phyloP scores from a whole-genome alignment of 1,140 invertebrate genomes.

The Caenorhabditis inopinata region DNA sequence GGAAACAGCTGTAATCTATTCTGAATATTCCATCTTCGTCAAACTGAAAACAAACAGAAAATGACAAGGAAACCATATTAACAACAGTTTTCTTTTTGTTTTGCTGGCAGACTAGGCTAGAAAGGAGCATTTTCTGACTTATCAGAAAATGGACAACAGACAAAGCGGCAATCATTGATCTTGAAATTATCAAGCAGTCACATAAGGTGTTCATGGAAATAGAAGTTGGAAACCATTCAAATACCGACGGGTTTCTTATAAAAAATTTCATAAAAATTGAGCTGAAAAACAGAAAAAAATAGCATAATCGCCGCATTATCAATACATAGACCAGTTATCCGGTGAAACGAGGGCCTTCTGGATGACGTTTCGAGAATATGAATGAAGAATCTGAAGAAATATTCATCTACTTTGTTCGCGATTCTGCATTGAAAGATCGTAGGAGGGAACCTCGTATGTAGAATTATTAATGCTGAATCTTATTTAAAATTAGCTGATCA shows the following conservation, averaged over 20 bases:
- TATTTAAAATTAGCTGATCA: too few species aligned
- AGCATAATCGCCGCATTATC: too few species aligned
- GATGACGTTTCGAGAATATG: too few species aligned
- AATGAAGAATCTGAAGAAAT: too few species aligned
- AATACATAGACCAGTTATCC: too few species aligned
- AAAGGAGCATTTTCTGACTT: neutral
- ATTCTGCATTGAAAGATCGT: too few species aligned
- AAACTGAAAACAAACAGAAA: neutral
- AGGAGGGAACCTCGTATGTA: too few species aligned
- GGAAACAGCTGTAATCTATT: constrained; percentile 3
- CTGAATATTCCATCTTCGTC: neutral
- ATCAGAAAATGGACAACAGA: constrained; percentile 4
- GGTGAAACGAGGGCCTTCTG: too few species aligned
- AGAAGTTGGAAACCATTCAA: neutral
- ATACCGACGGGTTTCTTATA: neutral
- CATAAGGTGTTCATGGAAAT: constrained; percentile 11
- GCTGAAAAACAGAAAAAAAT: too few species aligned
- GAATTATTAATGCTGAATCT: too few species aligned
- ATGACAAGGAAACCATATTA: neutral
- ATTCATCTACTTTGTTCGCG: too few species aligned
- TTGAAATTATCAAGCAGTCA: neutral
- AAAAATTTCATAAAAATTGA: neutral
- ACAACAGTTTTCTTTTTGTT: neutral
- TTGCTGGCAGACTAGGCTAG: neutral
- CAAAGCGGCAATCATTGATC: neutral